Percentiles rank a stretch among this genome's conserved stretches.
Conservation (phyloP, 2,797 vertebrate genomes). For the Rhinatrema bivittatum region DNA sequence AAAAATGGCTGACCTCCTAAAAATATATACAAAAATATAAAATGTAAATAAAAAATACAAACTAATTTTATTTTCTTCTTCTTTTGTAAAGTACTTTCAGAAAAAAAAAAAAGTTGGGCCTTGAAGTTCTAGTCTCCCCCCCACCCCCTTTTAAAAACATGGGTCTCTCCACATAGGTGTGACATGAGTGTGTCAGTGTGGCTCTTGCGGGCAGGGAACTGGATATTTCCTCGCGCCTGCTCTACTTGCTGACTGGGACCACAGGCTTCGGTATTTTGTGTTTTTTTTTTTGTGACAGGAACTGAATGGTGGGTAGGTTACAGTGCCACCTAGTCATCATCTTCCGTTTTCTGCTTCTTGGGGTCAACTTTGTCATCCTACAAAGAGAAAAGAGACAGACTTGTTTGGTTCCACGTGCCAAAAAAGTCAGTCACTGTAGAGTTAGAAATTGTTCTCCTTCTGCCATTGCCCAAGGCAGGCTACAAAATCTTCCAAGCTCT, state of each 20-base stretch:
- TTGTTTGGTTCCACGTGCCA: too few relatives aligned
- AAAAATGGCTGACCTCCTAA: conserved; percentile 81
- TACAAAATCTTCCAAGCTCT: too few relatives aligned
- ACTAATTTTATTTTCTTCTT: conserved; percentile 73
- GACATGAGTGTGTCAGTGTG: too few relatives aligned
- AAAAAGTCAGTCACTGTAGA: too few relatives aligned
- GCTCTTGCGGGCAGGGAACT: conserved; percentile 5
- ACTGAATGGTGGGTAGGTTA: conserved; percentile 38
- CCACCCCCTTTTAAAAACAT: too few relatives aligned
- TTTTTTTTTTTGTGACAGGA: conserved; percentile 40
- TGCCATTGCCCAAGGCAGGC: too few relatives aligned
- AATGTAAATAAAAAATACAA: conserved; percentile 99
- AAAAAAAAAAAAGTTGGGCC: conserved; percentile 77
- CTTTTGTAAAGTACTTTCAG: conserved; percentile 83
- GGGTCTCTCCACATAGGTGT: neutral
- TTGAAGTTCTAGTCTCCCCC: conserved; percentile 65
- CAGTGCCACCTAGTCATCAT: conserved; percentile 63
- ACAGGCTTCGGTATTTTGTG: conserved; percentile 43
- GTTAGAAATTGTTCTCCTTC: too few relatives aligned
- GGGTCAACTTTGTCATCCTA: conserved; percentile 74
- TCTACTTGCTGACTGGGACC: conserved; percentile 80
- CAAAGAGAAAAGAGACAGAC: conserved; percentile 4
- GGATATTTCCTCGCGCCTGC: conserved; percentile 54
- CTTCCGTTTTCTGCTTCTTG: conserved; percentile 87
- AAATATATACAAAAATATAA: conserved; percentile 99